phyloP scores from a whole-genome alignment of 2,888 invertebrate species.

The Meta bourneti region DNA sequence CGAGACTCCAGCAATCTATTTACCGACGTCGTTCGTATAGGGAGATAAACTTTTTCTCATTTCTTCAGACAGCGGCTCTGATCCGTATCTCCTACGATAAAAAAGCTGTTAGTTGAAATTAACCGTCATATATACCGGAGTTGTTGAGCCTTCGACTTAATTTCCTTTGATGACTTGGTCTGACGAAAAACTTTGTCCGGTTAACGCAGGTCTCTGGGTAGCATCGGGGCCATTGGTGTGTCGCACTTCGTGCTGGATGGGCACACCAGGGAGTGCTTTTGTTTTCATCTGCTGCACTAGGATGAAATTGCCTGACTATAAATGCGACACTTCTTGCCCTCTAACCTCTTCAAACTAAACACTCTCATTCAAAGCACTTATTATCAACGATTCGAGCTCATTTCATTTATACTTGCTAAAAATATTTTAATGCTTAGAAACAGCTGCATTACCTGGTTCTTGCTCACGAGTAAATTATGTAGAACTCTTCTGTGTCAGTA shows the following conservation, averaged over 20 bases:
- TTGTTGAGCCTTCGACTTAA: slow-evolving; percentile 59
- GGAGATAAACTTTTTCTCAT: slow-evolving; percentile 64
- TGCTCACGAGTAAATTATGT: no score
- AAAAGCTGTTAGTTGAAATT: slow-evolving; percentile 70
- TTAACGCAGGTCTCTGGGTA: slow-evolving; percentile 13
- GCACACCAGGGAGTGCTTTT: slow-evolving; percentile 33
- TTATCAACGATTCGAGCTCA: neutral
- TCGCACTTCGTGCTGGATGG: slow-evolving; percentile 25
- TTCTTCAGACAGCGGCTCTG: slow-evolving; percentile 42
- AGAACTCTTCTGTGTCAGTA: no score
- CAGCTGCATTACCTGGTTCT: no score
- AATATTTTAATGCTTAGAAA: no score
- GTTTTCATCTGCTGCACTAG: neutral
- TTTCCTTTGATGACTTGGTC: slow-evolving; percentile 63
- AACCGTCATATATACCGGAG: slow-evolving; percentile 60
- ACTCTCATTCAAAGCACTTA: neutral
- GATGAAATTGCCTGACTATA: slow-evolving; percentile 11
- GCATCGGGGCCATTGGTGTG: neutral
- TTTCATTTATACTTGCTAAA: no score
- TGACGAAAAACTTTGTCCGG: slow-evolving; percentile 29
- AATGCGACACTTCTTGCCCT: neutral
- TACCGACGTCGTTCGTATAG: slow-evolving; percentile 30
- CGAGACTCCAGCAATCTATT: slow-evolving; percentile 63
- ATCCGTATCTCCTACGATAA: slow-evolving; percentile 61
- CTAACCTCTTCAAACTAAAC: neutral